Evolutionary conservation across 2,113 vertebrate species (phyloP).

Genomic region (Typhlomys cinereus): DNA sequence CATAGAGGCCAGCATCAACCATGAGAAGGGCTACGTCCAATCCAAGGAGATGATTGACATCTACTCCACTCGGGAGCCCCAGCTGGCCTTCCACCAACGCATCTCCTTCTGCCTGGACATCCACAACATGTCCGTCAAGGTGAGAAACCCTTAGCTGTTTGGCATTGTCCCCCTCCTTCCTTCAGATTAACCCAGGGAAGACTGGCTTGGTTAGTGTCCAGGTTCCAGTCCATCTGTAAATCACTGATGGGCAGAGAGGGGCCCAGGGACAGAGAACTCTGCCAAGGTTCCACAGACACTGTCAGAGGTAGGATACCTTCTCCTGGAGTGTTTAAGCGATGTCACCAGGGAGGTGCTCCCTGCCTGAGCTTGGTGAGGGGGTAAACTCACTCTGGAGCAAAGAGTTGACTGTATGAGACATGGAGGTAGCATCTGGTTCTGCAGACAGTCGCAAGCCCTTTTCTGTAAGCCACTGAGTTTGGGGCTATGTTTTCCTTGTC

Average conservation of each 20-base stretch:
- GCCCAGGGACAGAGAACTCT: neutral
- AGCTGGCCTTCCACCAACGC: conserved; percentile 98
- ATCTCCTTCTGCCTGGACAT: conserved; percentile 99
- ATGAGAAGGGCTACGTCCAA: conserved; percentile 98
- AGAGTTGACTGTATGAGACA: neutral
- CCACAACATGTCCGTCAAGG: conserved; percentile 99
- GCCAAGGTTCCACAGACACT: neutral
- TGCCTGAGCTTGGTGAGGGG: neutral
- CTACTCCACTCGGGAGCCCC: conserved; percentile 96
- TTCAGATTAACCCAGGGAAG: neutral
- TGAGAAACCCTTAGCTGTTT: conserved; percentile 60
- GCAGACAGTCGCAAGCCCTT: neutral
- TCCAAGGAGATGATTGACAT: conserved; percentile 99
- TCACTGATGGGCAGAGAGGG: neutral
- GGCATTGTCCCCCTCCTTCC: rapidly evolving
- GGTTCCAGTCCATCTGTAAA: neutral
- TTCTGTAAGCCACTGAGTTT: neutral
- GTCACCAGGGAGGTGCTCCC: neutral
- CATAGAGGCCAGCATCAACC: conserved; percentile 98
- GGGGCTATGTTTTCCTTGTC: neutral
- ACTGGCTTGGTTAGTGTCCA: neutral
- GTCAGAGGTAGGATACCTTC: neutral
- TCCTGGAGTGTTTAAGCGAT: neutral
- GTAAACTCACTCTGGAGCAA: neutral
- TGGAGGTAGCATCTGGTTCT: neutral